phyloP scores from a whole-genome alignment of 2,888 invertebrate species.

The Platycheirus albimanus region DNA sequence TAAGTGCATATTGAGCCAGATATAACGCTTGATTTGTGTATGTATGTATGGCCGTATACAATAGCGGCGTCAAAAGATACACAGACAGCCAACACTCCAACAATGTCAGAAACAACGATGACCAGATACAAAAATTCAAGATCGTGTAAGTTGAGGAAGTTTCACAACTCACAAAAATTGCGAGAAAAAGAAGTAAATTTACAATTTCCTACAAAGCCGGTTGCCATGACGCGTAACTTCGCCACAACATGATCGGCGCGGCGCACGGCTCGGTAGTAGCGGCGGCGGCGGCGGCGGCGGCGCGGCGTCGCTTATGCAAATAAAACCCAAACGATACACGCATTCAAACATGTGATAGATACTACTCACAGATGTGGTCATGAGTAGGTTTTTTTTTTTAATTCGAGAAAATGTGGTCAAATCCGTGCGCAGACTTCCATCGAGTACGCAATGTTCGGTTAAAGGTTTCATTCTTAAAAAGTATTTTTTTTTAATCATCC shows the following conservation, averaged over 20 bases:
- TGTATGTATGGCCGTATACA: neutral
- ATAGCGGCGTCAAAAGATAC: neutral
- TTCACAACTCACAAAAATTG: conserved; percentile 48
- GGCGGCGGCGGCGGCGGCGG: neutral
- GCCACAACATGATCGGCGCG: neutral
- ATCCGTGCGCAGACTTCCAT: conserved; percentile 50
- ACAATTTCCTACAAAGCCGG: conserved; percentile 64
- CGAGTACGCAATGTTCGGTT: conserved; percentile 20
- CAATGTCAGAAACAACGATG: conserved; percentile 29
- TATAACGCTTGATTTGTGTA: conserved; percentile 28
- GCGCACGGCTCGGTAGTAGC: neutral
- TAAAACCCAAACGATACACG: conserved; percentile 20
- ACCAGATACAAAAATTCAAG: conserved; percentile 62
- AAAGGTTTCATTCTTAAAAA: conserved; percentile 1
- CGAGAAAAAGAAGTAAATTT: conserved; percentile 40
- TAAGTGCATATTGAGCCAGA: neutral
- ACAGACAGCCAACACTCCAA: conserved; percentile 3
- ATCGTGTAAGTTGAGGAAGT: conserved; percentile 64
- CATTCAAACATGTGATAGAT: conserved; percentile 37
- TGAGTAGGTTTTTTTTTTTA: conserved; percentile 53
- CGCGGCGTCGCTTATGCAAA: conserved; percentile 33
- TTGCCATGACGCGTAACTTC: conserved; percentile 26
- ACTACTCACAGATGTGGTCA: conserved; percentile 48
- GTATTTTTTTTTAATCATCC: too few species aligned
- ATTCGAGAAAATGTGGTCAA: conserved; percentile 46